Evolutionary conservation across 2,113 vertebrate species (phyloP).

Genomic region (Channa argus): DNA sequence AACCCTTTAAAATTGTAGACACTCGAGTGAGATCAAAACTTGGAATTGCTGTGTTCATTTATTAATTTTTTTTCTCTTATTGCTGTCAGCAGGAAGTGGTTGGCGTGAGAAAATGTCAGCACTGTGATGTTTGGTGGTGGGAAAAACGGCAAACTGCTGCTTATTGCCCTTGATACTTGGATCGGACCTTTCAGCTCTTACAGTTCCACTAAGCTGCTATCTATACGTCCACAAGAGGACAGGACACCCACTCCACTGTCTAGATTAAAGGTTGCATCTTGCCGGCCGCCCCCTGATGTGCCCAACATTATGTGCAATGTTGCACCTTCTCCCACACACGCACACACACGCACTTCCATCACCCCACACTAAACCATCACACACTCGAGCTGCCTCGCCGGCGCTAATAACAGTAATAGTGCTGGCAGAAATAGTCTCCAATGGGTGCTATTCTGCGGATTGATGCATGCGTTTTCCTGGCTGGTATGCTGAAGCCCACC

Average conservation of each 20-base stretch:
- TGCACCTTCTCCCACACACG: conserved; percentile 25
- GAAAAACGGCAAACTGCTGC: neutral
- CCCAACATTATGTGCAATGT: conserved; percentile 14
- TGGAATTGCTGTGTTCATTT: conserved; percentile 23
- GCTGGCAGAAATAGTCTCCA: conserved; percentile 30
- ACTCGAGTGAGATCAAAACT: conserved; percentile 20
- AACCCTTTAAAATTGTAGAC: conserved; percentile 27
- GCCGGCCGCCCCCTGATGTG: conserved; percentile 45
- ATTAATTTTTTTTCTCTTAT: neutral
- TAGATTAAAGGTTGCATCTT: conserved; percentile 43
- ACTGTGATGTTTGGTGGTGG: neutral
- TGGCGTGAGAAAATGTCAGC: conserved; percentile 18
- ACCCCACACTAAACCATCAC: neutral
- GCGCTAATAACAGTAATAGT: conserved; percentile 55
- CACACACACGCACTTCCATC: conserved; percentile 13
- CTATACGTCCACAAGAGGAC: conserved; percentile 33
- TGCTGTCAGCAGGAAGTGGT: conserved; percentile 15
- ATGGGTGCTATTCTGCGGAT: conserved; percentile 28
- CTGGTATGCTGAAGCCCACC: conserved; percentile 49
- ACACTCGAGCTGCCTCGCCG: neutral
- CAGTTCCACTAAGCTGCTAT: conserved; percentile 26
- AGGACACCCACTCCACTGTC: conserved; percentile 13
- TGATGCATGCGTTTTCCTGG: conserved; percentile 44
- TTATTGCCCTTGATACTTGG: conserved; percentile 2
- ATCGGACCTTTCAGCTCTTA: conserved; percentile 13